Percentiles rank a stretch among this genome's conserved stretches.
Evolutionary conservation across 2,113 vertebrate genomes (phyloP).

Genomic region (Vombatus ursinus): DNA sequence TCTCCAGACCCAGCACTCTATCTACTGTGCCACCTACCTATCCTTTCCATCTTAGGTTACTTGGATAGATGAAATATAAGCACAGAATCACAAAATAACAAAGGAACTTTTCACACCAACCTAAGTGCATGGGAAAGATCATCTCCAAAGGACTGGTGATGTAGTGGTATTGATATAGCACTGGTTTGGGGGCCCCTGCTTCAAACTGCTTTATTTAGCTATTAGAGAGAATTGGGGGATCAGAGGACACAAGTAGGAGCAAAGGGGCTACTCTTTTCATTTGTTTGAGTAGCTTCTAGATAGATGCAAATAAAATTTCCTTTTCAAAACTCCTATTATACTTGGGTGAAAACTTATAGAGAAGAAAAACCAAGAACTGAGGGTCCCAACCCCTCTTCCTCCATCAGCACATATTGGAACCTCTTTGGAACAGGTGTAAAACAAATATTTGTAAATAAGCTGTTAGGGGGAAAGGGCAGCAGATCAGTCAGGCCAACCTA

Average conservation of each 20-base stretch:
- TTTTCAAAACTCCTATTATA: conserved; percentile 38
- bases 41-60: neutral
- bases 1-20: too few relatives aligned
- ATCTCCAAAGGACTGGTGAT: too few relatives aligned
- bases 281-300: conserved; percentile 8
- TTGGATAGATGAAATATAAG: conserved; percentile 33
- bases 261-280: conserved; percentile 33
- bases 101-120: too few relatives aligned
- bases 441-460: neutral
- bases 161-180: too few relatives aligned
- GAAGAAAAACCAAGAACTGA: neutral
- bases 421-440: conserved; percentile 12
- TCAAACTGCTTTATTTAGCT: conserved; percentile 11
- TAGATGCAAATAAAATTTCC: neutral
- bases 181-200: neutral
- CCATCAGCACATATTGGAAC: neutral
- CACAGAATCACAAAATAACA: neutral
- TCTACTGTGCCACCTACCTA: too few relatives aligned
- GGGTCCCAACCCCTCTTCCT: conserved; percentile 23
- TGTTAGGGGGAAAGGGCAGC: neutral
- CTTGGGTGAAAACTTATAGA: conserved; percentile 27
- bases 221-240: neutral
- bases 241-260: neutral
- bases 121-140: too few relatives aligned
- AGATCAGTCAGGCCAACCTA: neutral